Percentiles rank a stretch among this genome's conserved stretches.
These are phyloP conservation scores for Bergia sp. DNA, from an alignment of 92 coral and sea anemone genomes.

Conservation along the genomic window DNA sequence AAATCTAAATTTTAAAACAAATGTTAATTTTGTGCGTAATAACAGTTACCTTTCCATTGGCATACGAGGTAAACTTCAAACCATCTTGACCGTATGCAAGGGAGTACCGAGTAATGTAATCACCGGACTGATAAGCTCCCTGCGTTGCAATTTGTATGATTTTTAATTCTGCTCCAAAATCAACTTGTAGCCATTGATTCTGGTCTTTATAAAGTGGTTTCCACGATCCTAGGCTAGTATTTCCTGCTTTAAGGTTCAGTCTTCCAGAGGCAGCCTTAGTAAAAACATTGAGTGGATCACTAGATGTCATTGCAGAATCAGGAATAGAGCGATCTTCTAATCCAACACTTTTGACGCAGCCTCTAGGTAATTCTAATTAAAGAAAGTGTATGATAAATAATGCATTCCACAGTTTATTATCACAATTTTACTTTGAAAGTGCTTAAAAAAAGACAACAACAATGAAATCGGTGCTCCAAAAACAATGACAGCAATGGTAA, in stretches of 20 bases:
- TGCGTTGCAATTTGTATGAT: slow-evolving; percentile 11
- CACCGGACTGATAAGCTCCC: background rate
- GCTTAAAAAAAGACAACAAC: no score
- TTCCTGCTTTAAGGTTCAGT: background rate
- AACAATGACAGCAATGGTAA: no score
- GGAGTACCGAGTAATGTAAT: background rate
- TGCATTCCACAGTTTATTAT: background rate
- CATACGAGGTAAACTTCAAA: background rate
- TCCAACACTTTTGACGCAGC: background rate
- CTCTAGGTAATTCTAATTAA: background rate
- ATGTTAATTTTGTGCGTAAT: no score
- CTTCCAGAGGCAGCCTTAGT: background rate
- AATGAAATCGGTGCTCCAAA: no score
- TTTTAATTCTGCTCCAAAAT: background rate
- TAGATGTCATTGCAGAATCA: slow-evolving; percentile 15
- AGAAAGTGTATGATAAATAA: no score
- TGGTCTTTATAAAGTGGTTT: background rate
- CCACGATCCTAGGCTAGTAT: background rate
- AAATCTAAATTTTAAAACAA: no score
- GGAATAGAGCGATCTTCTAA: background rate
- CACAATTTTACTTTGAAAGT: no score
- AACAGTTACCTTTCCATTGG: background rate
- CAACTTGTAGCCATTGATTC: slow-evolving; percentile 12
- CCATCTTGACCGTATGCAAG: background rate
- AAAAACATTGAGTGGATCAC: background rate